Evolutionary conservation across 1,140 invertebrate genomes (phyloP).

Genomic region (Hermatobates lingyangjiaoensis): DNA sequence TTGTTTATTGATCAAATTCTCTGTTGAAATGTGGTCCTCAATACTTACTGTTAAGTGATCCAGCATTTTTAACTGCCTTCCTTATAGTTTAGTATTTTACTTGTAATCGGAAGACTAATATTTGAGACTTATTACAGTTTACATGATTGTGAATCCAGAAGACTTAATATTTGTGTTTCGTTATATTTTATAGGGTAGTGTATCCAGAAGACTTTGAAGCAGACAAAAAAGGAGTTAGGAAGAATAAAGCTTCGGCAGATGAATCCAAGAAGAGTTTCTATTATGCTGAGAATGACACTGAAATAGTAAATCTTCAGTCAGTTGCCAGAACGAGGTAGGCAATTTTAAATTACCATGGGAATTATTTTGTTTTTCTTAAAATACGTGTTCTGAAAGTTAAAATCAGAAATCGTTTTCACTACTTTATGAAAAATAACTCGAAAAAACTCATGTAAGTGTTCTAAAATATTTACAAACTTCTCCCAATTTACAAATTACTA

Average conservation of each 20-base stretch:
- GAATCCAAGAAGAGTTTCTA: neutral
- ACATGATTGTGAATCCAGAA: no score
- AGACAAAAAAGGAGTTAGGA: constrained; percentile 22
- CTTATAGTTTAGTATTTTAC: neutral
- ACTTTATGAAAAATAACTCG: neutral
- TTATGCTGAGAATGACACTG: neutral
- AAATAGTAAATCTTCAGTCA: neutral
- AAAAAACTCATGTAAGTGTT: neutral
- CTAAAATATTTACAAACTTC: neutral
- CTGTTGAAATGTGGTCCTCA: neutral
- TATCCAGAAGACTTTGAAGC: constrained; percentile 26
- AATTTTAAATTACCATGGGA: no score
- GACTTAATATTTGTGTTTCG: no score
- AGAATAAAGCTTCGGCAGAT: constrained; percentile 1
- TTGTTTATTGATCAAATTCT: neutral
- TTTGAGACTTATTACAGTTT: neutral
- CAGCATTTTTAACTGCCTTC: neutral
- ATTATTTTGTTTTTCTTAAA: no score
- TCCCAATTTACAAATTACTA: no score
- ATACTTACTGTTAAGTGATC: neutral
- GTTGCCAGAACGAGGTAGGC: neutral
- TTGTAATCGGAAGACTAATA: neutral
- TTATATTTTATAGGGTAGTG: constrained; percentile 21
- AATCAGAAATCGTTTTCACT: neutral
- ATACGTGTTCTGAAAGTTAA: neutral